These are phyloP conservation scores for Bradynema listronoti DNA, from an alignment of 1,140 invertebrate genomes.

Conservation along the genomic window DNA sequence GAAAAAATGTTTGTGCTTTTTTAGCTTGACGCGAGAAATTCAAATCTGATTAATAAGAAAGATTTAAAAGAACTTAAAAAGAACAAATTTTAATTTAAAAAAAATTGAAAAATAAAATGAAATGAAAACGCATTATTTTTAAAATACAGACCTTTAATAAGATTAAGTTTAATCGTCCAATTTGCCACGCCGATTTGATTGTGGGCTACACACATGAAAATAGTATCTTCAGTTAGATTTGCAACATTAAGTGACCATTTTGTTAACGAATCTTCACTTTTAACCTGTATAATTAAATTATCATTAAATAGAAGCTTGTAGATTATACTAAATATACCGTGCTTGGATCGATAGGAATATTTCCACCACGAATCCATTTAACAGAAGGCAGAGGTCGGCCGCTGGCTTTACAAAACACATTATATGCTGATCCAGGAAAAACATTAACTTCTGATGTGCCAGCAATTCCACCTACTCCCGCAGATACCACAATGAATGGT, in stretches of 20 bases:
- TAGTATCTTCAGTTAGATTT: conserved; percentile 56
- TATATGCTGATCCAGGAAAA: conserved; percentile 53
- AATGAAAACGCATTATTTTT: not conserved
- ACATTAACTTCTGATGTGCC: conserved; percentile 47
- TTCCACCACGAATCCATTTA: conserved; percentile 54
- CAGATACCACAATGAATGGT: conserved; percentile 53
- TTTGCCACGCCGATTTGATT: conserved; percentile 56
- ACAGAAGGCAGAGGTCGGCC: conserved; percentile 49
- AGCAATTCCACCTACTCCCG: conserved; percentile 49
- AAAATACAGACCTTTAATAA: conserved; percentile 37
- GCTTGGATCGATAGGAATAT: conserved; percentile 54
- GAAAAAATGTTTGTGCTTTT: no score
- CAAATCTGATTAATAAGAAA: no score
- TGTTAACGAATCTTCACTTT: conserved; percentile 8
- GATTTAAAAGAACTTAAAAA: no score
- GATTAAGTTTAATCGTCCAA: conserved; percentile 54
- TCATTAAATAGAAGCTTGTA: conserved; percentile 9
- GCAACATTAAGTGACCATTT: conserved; percentile 48
- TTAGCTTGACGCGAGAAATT: no score
- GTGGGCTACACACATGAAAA: conserved; percentile 53
- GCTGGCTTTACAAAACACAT: conserved; percentile 53
- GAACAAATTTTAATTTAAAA: no score
- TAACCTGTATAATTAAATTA: no score
- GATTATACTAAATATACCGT: conserved; percentile 36
- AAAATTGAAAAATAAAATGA: not conserved